A percentile compares a stretch with the other conserved stretches of the same genome.
These are phyloP conservation scores for Morbakka virulenta DNA, from an alignment of 30 jellyfish, hydroid and myxozoan species.

Conservation along the genomic window DNA sequence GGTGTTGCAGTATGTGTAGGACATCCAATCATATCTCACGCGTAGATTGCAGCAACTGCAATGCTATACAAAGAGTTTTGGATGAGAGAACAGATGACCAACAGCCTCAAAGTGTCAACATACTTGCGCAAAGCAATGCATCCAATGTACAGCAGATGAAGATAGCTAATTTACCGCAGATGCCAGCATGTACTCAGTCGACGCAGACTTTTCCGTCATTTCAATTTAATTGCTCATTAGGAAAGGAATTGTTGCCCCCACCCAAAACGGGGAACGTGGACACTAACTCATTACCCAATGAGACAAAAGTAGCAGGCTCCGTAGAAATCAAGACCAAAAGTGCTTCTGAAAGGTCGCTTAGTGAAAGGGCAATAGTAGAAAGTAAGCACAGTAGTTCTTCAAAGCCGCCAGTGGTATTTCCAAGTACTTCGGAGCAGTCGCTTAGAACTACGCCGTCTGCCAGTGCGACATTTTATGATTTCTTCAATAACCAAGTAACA, in stretches of 20 bases:
- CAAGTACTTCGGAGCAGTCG: not conserved
- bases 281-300: not conserved
- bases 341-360: not conserved
- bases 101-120: not conserved
- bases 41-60: not conserved
- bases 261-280: not conserved
- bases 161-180: not conserved
- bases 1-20: not conserved
- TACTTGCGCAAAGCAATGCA: not conserved
- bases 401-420: not conserved
- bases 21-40: not conserved
- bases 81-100: not conserved
- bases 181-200: not conserved
- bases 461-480: not conserved
- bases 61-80: not conserved
- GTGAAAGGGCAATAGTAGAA: not conserved
- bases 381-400: not conserved
- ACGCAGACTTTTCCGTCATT: not conserved
- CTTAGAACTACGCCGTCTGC: not conserved
- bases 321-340: not conserved
- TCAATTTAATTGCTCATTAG: not conserved
- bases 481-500: not conserved
- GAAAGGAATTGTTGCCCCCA: not conserved
- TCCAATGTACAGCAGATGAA: not conserved
- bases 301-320: not conserved